Conservation (phyloP, 2,797 vertebrate species). For the Neostethus bicornis region DNA sequence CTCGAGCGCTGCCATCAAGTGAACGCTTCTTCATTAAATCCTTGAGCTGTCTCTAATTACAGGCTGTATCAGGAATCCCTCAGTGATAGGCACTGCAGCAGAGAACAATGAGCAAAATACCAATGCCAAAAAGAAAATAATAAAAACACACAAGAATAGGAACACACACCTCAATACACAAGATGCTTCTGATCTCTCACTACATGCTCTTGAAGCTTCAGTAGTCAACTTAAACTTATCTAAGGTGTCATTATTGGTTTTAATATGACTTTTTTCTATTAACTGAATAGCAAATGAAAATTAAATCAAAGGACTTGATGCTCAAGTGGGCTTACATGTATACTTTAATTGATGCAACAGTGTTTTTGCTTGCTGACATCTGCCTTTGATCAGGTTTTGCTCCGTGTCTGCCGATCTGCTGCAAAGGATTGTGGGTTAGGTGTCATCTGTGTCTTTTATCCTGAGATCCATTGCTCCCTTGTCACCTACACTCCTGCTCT, state of each 20-base stretch:
- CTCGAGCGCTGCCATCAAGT: constrained; percentile 74
- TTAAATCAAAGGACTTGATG: neutral
- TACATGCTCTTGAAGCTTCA: constrained; percentile 22
- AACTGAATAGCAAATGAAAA: neutral
- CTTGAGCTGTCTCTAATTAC: constrained; percentile 78
- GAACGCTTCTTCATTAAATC: constrained; percentile 79
- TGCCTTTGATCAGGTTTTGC: constrained; percentile 30
- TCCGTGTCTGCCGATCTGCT: constrained; percentile 54
- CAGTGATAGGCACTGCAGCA: constrained; percentile 49
- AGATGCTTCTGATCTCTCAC: constrained; percentile 19
- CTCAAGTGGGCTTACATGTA: constrained; percentile 4
- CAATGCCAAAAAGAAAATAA: constrained; percentile 47
- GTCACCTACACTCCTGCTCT: constrained; percentile 79
- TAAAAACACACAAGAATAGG: constrained; percentile 22
- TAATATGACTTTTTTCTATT: neutral
- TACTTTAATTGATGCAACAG: constrained; percentile 31
- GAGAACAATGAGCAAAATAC: constrained; percentile 64
- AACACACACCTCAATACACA: constrained; percentile 19
- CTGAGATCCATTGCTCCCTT: constrained; percentile 72
- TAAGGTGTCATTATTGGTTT: constrained; percentile 5
- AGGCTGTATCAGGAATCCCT: constrained; percentile 55
- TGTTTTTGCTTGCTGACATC: constrained; percentile 12
- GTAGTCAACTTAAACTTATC: constrained; percentile 14
- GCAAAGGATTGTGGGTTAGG: constrained; percentile 72
- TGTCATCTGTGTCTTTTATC: constrained; percentile 77